These are phyloP conservation scores for Dicerorhinus sumatrensis DNA, from an alignment of 2,113 vertebrate genomes.

Conservation along the genomic window DNA sequence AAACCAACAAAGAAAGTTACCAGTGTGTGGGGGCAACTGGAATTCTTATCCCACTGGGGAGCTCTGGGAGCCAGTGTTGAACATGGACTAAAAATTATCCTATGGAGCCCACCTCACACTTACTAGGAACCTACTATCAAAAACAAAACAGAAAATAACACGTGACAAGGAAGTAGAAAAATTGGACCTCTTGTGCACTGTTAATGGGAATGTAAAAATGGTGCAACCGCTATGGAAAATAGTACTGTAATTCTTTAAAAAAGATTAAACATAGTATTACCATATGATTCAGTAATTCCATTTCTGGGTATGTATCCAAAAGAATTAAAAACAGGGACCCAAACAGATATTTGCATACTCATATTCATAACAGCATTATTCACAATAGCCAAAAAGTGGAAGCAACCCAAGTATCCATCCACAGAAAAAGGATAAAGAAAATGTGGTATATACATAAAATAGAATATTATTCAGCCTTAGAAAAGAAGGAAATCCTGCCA, in stretches of 20 bases:
- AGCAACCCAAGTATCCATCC: not conserved
- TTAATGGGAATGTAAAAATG: not conserved
- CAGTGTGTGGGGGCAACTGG: not conserved
- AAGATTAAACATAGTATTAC: not conserved
- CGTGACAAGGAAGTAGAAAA: not conserved
- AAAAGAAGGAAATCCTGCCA: not conserved
- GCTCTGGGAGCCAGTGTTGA: not conserved
- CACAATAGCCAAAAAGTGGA: not conserved
- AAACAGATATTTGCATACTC: not conserved
- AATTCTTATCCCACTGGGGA: not conserved
- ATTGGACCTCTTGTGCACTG: not conserved
- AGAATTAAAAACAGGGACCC: not conserved
- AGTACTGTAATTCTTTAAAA: not conserved
- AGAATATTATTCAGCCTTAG: not conserved
- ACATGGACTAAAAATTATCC: not conserved
- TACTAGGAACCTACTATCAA: not conserved
- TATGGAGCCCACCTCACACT: not conserved
- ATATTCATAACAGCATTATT: not conserved
- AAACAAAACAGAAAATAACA: not conserved
- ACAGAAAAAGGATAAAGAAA: not conserved
- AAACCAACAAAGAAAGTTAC: not conserved
- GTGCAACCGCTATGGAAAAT: not conserved
- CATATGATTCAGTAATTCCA: not conserved
- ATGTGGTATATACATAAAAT: not conserved
- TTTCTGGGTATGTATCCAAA: not conserved